Evolutionary conservation across 2,113 vertebrate species (phyloP), one percentile per base, ranked within the genome.

Genomic region (Sinocyclocheilus grahami): DNA sequence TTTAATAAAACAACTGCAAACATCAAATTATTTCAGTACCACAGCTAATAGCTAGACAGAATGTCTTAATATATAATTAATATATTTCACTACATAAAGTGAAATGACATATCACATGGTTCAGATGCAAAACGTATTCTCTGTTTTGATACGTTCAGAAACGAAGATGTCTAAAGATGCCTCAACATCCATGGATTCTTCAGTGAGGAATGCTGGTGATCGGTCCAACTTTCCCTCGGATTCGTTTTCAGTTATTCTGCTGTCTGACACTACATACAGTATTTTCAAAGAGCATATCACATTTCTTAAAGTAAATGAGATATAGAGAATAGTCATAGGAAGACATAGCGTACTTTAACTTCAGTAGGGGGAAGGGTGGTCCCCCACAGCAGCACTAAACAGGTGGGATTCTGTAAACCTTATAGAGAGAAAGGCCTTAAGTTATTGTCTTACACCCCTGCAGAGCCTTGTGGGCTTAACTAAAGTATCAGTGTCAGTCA

Each of bases 391-490:
- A 90, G 91, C 48, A 80, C 83, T 86, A 91, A 92, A 95, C 95
- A 95, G 94, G 94, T 95, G 94, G 90, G 88, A 90, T 92, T 82
- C 65, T 74, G 78, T 65, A 86, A 89, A 51, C 89, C 82, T 87
- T 91, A 90, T 89, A 91, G 94, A 90, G 42, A 93, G 92, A 93
- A 90, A 89, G 87, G 92, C 91, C 88, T 92, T 92, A 94, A 92
- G 92, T 93, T 94, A 94, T 94, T 95, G 93, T 95, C 93, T 94
- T 95, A 93, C 94, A 93, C 91, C 88, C 90, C 87, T 87, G 89
- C 92, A 51, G 76, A 91, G 91, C 87, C 92, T 87, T 86, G 46
- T n/a, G 77, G 92, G 91, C 93, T 93, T 92, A 93, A 84, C 88
- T 42, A 58, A 65, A 89, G 92, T 93, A 94, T 95, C 94, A 93